Percentiles rank a stretch among this genome's conserved stretches.
Conservation (phyloP, 2,888 invertebrate species). For the Xestia c-nigrum region DNA sequence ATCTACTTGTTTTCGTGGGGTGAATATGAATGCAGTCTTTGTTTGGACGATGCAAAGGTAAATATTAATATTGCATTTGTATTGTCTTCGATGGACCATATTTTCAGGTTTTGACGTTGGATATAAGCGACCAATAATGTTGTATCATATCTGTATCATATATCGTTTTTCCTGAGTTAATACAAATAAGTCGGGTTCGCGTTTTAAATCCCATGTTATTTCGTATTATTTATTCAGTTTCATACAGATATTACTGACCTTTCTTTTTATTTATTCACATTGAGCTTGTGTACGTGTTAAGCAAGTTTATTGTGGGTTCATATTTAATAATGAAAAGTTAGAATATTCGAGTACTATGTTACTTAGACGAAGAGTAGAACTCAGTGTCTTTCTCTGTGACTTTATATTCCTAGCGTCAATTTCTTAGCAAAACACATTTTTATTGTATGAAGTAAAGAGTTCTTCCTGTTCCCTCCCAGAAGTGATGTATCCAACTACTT, state of each 20-base stretch:
- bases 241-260: conserved; percentile 55
- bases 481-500: neutral
- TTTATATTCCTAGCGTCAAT: conserved; percentile 10
- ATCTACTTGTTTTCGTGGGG: conserved; percentile 89
- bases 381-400: conserved; percentile 10
- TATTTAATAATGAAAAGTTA: conserved; percentile 46
- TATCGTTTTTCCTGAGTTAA: conserved; percentile 49
- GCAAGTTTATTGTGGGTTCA: conserved; percentile 57
- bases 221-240: conserved; percentile 62
- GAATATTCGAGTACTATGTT: conserved; percentile 24
- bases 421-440: conserved; percentile 13
- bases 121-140: conserved; percentile 57
- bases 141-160: conserved; percentile 41
- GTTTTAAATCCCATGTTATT: conserved; percentile 58
- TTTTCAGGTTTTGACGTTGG: conserved; percentile 70
- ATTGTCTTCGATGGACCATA: conserved; percentile 77
- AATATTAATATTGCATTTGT: conserved; percentile 84
- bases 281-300: conserved; percentile 57
- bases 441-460: conserved; percentile 2
- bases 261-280: conserved; percentile 58
- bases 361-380: conserved; percentile 9
- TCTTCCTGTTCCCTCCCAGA: neutral
- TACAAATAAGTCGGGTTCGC: conserved; percentile 51
- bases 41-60: conserved; percentile 84
- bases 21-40: conserved; percentile 88